Percentiles rank a stretch among this genome's conserved stretches.
Evolutionary conservation across 2,113 vertebrate genomes (phyloP).

Genomic region (Gymnorhina tibicen): DNA sequence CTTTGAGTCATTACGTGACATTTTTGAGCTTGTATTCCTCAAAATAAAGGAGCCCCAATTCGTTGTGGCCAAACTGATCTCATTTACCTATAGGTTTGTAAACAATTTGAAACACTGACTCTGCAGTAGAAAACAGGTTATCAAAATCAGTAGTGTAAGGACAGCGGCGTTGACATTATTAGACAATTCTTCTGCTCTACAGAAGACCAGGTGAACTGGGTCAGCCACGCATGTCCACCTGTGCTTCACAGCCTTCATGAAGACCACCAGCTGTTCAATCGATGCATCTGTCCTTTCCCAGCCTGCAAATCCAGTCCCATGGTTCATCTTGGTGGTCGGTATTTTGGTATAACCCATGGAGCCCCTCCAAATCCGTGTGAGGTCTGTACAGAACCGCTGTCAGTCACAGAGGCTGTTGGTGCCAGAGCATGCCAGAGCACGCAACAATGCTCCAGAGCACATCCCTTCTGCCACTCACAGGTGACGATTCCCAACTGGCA

Average conservation of each 20-base stretch:
- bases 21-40: neutral
- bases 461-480: neutral
- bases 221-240: neutral
- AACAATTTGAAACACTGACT: neutral
- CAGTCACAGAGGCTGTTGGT: fast-evolving
- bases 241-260: neutral
- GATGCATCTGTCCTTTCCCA: neutral
- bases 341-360: neutral
- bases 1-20: neutral
- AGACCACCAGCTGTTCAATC: neutral
- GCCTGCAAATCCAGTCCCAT: neutral
- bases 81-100: constrained; percentile 1
- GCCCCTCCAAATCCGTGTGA: neutral
- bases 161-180: neutral
- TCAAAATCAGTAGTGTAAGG: neutral
- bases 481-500: neutral
- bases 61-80: neutral
- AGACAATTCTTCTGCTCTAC: neutral
- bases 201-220: neutral
- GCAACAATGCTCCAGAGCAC: fast-evolving
- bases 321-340: fast-evolving
- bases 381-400: neutral
- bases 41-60: neutral
- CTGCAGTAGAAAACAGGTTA: constrained; percentile 23
- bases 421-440: neutral